A percentile compares a stretch with the other conserved stretches of the same genome.
These are phyloP conservation scores for Laspeyria flexula DNA, from an alignment of 2,888 invertebrate genomes.

Conservation along the genomic window DNA sequence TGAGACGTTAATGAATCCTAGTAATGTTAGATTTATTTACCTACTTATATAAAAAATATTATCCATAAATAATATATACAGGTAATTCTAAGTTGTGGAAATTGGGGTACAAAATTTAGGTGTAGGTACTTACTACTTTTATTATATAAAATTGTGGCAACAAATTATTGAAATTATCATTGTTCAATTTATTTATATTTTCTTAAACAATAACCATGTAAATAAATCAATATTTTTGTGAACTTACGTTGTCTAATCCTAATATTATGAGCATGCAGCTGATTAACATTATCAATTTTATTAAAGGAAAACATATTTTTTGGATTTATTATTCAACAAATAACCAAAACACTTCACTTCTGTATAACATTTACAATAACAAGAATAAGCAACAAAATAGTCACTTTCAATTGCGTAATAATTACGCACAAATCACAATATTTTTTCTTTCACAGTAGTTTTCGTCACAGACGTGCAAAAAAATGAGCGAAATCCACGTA, in stretches of 20 bases:
- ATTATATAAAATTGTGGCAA: too few species aligned
- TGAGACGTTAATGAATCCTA: too few species aligned
- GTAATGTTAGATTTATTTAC: not conserved
- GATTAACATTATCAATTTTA: slow-evolving; percentile 60
- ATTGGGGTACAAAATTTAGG: too few species aligned
- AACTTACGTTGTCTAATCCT: slow-evolving; percentile 66
- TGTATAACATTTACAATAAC: not conserved
- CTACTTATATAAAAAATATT: too few species aligned
- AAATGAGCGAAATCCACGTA: slow-evolving; percentile 51
- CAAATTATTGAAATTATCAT: too few species aligned
- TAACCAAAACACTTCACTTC: not conserved
- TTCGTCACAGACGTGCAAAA: slow-evolving; percentile 25
- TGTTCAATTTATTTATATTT: too few species aligned
- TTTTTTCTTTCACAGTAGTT: slow-evolving; percentile 31
- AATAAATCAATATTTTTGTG: not conserved
- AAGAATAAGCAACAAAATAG: slow-evolving; percentile 3
- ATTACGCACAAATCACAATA: slow-evolving; percentile 18
- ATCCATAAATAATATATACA: too few species aligned
- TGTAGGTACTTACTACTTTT: too few species aligned
- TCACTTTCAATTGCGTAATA: slow-evolving; percentile 29
- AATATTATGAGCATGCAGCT: slow-evolving; percentile 68
- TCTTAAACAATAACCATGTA: too few species aligned
- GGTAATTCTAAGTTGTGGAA: too few species aligned
- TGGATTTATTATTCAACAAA: not conserved
- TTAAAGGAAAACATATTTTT: slow-evolving; percentile 68